phyloP scores from a whole-genome alignment of 2,888 invertebrate genomes.

The Leuctra nigra region DNA sequence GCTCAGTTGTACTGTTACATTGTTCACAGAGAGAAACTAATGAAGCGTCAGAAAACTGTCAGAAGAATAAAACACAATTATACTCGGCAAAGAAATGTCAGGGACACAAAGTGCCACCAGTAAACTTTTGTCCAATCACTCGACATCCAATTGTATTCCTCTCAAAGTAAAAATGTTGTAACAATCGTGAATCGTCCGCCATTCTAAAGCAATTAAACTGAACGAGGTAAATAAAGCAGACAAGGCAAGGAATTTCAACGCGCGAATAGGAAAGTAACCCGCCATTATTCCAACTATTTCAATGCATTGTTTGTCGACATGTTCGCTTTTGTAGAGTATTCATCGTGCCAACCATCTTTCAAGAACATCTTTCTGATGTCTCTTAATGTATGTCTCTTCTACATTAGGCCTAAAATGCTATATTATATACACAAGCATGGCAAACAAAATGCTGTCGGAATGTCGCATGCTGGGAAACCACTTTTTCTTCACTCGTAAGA shows the following conservation, averaged over 20 bases:
- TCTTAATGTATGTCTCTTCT: too few species aligned
- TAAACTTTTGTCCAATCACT: too few species aligned
- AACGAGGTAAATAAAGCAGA: neutral
- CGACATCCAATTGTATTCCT: too few species aligned
- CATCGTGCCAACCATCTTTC: neutral
- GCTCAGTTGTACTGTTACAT: too few species aligned
- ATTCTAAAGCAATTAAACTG: neutral
- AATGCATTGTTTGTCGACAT: neutral
- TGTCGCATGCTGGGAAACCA: neutral
- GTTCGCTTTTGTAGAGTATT: neutral
- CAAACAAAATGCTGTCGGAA: constrained; percentile 9
- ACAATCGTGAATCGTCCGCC: neutral
- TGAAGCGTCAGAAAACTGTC: too few species aligned
- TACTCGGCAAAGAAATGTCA: too few species aligned
- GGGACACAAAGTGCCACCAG: too few species aligned
- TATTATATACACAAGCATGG: neutral
- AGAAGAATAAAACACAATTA: too few species aligned
- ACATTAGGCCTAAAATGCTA: too few species aligned
- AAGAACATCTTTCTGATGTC: neutral
- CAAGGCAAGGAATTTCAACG: neutral
- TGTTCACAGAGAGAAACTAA: too few species aligned
- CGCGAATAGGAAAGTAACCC: neutral
- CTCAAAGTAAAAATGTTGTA: too few species aligned
- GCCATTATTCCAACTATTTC: neutral
- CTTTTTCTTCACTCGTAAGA: too few species aligned